Conservation (phyloP, 2,113 vertebrate species). For the Rhipidura dahli region DNA sequence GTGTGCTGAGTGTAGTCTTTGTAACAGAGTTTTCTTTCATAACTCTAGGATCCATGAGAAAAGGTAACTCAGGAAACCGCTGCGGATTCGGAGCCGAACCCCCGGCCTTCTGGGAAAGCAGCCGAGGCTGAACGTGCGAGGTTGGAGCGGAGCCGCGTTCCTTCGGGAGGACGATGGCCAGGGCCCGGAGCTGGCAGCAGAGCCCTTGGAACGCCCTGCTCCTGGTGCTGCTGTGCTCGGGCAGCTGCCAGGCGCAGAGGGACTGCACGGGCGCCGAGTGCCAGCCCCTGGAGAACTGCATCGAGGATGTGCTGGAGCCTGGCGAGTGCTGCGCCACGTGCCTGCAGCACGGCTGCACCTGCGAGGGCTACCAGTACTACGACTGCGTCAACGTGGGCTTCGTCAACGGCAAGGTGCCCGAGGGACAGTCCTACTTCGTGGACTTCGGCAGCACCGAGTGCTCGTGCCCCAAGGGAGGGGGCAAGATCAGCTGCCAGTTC, state of each 20-base stretch:
- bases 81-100: neutral
- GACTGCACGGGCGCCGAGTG: slow-evolving; percentile 86
- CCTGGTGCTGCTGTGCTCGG: slow-evolving; percentile 52
- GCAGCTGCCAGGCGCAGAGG: slow-evolving; percentile 39
- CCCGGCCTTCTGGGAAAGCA: neutral
- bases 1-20: slow-evolving; percentile 52
- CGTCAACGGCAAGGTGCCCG: slow-evolving; percentile 85
- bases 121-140: neutral
- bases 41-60: slow-evolving; percentile 69
- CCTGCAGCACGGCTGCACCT: slow-evolving; percentile 84
- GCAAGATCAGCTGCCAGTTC: slow-evolving; percentile 92
- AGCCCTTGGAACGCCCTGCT: slow-evolving; percentile 46
- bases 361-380: slow-evolving; percentile 95
- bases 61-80: slow-evolving; percentile 13
- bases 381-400: slow-evolving; percentile 92
- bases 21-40: slow-evolving; percentile 67
- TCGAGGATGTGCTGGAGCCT: slow-evolving; percentile 82
- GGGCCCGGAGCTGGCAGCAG: slow-evolving; percentile 21
- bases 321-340: slow-evolving; percentile 86
- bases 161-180: slow-evolving; percentile 59
- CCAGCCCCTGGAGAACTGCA: slow-evolving; percentile 82
- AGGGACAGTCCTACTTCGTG: slow-evolving; percentile 92
- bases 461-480: slow-evolving; percentile 86
- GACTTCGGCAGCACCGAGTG: slow-evolving; percentile 97
- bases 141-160: neutral